Evolutionary conservation across 2,797 vertebrate genomes (phyloP).

Genomic region (Tapera naevia): DNA sequence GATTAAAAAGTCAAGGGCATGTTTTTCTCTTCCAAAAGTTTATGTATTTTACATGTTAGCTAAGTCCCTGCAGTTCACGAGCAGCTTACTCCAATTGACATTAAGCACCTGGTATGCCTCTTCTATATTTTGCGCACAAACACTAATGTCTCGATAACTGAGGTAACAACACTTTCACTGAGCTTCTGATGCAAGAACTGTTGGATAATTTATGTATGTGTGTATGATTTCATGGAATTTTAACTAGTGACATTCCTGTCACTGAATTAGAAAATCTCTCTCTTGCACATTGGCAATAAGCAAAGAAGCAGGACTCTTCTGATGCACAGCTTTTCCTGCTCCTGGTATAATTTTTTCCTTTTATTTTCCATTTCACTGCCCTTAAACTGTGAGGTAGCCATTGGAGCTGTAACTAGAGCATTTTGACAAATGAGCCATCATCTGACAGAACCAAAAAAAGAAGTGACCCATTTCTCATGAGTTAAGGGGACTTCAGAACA

Average conservation of each 20-base stretch:
- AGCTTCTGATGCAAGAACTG: neutral
- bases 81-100: neutral
- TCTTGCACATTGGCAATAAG: neutral
- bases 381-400: neutral
- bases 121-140: neutral
- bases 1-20: neutral
- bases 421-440: slow-evolving; percentile 10
- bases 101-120: neutral
- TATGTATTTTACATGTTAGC: neutral
- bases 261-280: neutral
- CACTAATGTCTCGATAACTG: neutral
- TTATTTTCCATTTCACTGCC: slow-evolving; percentile 4
- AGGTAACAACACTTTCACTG: neutral
- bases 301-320: neutral
- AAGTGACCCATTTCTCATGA: neutral
- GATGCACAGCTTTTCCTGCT: neutral
- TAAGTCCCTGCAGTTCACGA: neutral
- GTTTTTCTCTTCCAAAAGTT: neutral
- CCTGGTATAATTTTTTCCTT: neutral
- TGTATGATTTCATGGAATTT: neutral
- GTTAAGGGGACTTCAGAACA: neutral
- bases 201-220: neutral
- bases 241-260: neutral
- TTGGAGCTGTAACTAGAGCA: neutral
- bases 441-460: neutral